phyloP scores from a whole-genome alignment of 2,797 vertebrate species.

The Capromys pilorides region DNA sequence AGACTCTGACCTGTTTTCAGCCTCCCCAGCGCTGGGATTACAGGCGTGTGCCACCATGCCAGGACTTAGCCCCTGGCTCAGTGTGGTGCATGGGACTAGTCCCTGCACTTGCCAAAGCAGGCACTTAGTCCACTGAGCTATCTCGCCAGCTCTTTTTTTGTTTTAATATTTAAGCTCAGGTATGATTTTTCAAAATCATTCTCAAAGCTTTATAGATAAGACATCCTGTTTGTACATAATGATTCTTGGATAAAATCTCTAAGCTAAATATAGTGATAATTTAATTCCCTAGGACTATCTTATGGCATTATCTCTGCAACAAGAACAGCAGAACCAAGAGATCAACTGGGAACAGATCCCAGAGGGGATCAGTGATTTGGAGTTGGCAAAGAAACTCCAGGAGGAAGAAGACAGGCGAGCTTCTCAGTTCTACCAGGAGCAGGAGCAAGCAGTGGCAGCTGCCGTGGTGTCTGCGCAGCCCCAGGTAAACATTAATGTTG shows the following conservation, averaged over 20 bases:
- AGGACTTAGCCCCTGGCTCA: too few relatives aligned
- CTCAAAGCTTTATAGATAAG: not conserved
- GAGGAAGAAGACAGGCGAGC: slow-evolving; percentile 97
- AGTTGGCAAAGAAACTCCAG: slow-evolving; percentile 98
- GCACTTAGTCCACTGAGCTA: too few relatives aligned
- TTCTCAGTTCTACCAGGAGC: slow-evolving; percentile 98
- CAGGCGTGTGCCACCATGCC: too few relatives aligned
- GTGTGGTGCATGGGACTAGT: too few relatives aligned
- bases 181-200: slow-evolving; percentile 6
- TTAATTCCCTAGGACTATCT: slow-evolving; percentile 93
- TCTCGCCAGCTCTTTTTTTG: not conserved
- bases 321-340: slow-evolving; percentile 97
- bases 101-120: too few relatives aligned
- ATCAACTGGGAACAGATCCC: slow-evolving; percentile 97
- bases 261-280: slow-evolving; percentile 28
- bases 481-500: slow-evolving; percentile 85
- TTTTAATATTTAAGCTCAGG: slow-evolving; percentile 31
- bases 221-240: not conserved
- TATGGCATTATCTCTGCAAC: slow-evolving; percentile 98
- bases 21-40: too few relatives aligned
- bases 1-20: too few relatives aligned
- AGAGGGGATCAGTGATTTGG: slow-evolving; percentile 97
- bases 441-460: slow-evolving; percentile 92
- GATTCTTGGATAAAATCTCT: slow-evolving; percentile 29
- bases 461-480: slow-evolving; percentile 83